These are phyloP conservation scores for Andrena marginata DNA, from an alignment of 2,888 invertebrate genomes.

Conservation along the genomic window DNA sequence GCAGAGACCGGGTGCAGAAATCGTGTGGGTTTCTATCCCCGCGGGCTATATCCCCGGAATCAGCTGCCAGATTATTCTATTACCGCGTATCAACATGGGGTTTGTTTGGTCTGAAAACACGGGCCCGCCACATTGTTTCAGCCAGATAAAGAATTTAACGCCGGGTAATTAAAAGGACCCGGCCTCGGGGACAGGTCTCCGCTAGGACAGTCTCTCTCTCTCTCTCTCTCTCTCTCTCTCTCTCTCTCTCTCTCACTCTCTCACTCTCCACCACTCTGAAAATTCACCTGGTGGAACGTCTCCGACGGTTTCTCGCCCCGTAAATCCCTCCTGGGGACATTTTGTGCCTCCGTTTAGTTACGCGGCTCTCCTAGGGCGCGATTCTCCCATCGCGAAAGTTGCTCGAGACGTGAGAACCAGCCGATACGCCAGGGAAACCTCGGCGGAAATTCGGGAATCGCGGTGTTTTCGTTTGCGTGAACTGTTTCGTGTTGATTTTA, in stretches of 20 bases:
- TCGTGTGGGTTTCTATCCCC: slow-evolving; percentile 83
- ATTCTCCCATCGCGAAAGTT: background rate
- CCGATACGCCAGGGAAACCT: background rate
- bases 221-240: background rate
- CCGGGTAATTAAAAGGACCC: slow-evolving; percentile 87
- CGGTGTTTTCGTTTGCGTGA: background rate
- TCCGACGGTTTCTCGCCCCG: slow-evolving; percentile 60
- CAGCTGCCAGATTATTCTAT: slow-evolving; percentile 90
- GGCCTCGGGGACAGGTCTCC: slow-evolving; percentile 60
- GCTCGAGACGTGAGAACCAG: background rate
- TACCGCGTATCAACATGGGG: slow-evolving; percentile 89
- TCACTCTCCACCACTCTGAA: background rate
- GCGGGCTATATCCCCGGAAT: slow-evolving; percentile 85
- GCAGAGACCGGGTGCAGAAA: slow-evolving; percentile 77
- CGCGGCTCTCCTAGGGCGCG: background rate
- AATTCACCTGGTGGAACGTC: slow-evolving; percentile 30
- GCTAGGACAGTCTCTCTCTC: slow-evolving; percentile 15
- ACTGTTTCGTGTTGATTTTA: slow-evolving; percentile 7
- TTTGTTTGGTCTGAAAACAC: slow-evolving; percentile 90
- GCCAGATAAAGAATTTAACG: slow-evolving; percentile 89
- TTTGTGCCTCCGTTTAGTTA: slow-evolving; percentile 54
- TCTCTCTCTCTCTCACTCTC: too few relatives aligned
- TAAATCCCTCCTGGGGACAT: slow-evolving; percentile 68
- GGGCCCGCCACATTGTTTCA: slow-evolving; percentile 87
- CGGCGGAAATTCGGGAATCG: background rate